Evolutionary conservation across 1,140 invertebrate species (phyloP).

Genomic region (Polypedilum pembai): DNA sequence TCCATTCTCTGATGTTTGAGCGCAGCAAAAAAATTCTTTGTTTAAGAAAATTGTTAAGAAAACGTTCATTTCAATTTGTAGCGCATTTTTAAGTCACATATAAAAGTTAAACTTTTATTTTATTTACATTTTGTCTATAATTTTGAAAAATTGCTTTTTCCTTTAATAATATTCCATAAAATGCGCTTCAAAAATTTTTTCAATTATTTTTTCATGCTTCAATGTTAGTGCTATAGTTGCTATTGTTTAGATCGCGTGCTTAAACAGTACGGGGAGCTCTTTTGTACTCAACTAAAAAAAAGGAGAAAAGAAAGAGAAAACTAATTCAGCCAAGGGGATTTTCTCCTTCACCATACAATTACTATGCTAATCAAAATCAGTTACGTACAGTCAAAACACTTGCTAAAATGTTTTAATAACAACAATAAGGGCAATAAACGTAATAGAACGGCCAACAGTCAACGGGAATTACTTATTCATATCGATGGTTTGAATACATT

Average conservation of each 20-base stretch:
- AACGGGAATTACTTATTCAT: conserved; percentile 13
- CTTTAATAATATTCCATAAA: neutral
- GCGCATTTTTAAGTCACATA: neutral
- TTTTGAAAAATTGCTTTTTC: neutral
- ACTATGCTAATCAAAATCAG: conserved; percentile 24
- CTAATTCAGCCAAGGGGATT: conserved; percentile 15
- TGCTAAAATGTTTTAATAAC: conserved; percentile 21
- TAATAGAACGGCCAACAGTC: neutral
- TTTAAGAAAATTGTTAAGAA: conserved; percentile 25
- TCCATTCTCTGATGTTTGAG: neutral
- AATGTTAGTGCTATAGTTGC: neutral
- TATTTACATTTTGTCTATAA: neutral
- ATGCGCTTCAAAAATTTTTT: neutral
- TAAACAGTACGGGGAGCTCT: neutral
- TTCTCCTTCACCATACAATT: conserved; percentile 20
- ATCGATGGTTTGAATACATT: neutral
- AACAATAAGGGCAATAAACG: neutral
- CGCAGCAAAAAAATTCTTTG: neutral
- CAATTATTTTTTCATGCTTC: neutral
- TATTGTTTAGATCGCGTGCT: conserved; percentile 24
- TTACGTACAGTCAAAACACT: conserved; percentile 28
- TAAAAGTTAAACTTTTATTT: neutral
- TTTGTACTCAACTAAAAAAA: neutral
- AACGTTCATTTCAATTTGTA: neutral
- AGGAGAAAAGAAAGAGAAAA: neutral